phyloP scores from a whole-genome alignment of 1,140 invertebrate species.

The Scaptomyza pallida region DNA sequence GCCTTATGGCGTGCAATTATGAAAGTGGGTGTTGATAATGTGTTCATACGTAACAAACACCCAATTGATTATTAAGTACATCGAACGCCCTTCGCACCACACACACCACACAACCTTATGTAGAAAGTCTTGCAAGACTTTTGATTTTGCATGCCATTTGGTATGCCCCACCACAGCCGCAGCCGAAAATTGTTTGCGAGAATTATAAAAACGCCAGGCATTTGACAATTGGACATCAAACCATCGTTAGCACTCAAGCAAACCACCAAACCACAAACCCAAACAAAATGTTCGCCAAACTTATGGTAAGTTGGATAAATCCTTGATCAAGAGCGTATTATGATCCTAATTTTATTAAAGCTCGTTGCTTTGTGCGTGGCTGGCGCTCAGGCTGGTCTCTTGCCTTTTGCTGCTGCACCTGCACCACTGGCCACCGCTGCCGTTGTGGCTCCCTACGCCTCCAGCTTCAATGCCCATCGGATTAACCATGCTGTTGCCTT shows the following conservation, averaged over 20 bases:
- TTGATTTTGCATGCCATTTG: constrained; percentile 36
- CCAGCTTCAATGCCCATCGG: constrained; percentile 86
- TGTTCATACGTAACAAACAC: constrained; percentile 53
- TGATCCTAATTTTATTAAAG: constrained; percentile 26
- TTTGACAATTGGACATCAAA: constrained; percentile 52
- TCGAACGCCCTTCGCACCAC: constrained; percentile 50
- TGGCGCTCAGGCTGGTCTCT: constrained; percentile 74
- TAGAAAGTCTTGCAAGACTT: constrained; percentile 66
- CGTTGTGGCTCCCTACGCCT: constrained; percentile 85
- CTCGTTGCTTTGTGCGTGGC: constrained; percentile 70
- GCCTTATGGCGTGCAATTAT: constrained; percentile 62
- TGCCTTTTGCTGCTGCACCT: constrained; percentile 54
- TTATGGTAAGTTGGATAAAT: constrained; percentile 60
- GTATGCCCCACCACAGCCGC: constrained; percentile 51
- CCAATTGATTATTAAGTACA: constrained; percentile 73
- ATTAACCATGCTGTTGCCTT: constrained; percentile 86
- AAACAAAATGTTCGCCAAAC: constrained; percentile 72
- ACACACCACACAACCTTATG: constrained; percentile 15
- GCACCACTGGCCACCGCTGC: constrained; percentile 62
- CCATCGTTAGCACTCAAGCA: constrained; percentile 53
- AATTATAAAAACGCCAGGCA: constrained; percentile 69
- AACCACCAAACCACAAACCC: constrained; percentile 38
- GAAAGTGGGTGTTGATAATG: constrained; percentile 49
- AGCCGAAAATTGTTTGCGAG: constrained; percentile 13
- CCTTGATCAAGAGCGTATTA: not conserved